Conservation (phyloP, 2,113 vertebrate species). For the Hiodon tergisus region DNA sequence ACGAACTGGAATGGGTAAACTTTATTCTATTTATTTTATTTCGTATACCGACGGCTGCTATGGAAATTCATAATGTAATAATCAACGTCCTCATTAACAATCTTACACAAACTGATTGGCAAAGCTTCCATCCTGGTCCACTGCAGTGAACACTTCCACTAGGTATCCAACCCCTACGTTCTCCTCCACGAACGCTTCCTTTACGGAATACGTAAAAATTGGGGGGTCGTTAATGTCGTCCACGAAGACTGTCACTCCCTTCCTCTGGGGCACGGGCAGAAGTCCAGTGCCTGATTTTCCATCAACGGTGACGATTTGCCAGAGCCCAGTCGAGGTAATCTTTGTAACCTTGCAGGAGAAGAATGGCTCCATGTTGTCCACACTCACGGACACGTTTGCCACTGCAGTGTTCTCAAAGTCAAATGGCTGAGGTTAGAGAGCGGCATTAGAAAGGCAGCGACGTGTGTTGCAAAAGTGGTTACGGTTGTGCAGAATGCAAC, state of each 20-base stretch:
- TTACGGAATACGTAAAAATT: slow-evolving; percentile 23
- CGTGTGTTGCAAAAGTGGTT: too few relatives aligned
- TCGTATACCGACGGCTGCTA: too few relatives aligned
- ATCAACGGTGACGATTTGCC: slow-evolving; percentile 30
- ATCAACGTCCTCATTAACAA: background rate
- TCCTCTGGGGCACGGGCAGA: accelerated
- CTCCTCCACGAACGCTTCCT: slow-evolving; percentile 25
- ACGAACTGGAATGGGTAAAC: too few relatives aligned
- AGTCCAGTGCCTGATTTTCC: accelerated
- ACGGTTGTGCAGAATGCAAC: background rate
- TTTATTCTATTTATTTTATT: too few relatives aligned
- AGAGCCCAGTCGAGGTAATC: background rate
- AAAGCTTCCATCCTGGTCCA: slow-evolving; percentile 36
- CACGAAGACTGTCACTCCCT: slow-evolving; percentile 36
- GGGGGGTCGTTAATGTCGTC: slow-evolving; percentile 57
- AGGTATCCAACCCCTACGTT: slow-evolving; percentile 25
- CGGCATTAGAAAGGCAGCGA: background rate
- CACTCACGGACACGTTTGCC: slow-evolving; percentile 41
- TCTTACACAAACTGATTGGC: slow-evolving; percentile 44
- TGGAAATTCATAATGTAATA: background rate
- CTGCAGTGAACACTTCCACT: slow-evolving; percentile 40
- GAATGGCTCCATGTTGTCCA: slow-evolving; percentile 45
- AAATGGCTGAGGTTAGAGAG: slow-evolving; percentile 32
- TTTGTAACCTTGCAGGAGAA: slow-evolving; percentile 41
- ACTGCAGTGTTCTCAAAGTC: slow-evolving; percentile 37